Conservation (phyloP, 2,797 vertebrate species). For the Aplochiton taeniatus region DNA sequence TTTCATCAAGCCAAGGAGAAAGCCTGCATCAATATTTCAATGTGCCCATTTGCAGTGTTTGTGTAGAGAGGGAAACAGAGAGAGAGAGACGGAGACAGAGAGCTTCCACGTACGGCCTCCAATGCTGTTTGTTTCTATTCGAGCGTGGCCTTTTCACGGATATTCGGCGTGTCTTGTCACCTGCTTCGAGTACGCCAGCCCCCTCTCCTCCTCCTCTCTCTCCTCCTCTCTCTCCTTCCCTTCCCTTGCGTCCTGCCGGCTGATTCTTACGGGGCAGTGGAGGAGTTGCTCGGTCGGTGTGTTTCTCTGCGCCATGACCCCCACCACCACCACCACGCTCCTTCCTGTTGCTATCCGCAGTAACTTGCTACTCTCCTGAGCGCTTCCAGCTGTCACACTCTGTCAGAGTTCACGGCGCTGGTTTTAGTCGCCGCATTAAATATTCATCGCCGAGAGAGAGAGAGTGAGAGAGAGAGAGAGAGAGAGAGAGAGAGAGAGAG, state of each 20-base stretch:
- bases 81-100: background rate
- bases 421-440: conserved; percentile 91
- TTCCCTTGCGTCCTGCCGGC: too few relatives aligned
- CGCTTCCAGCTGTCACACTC: conserved; percentile 87
- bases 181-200: background rate
- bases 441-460: conserved; percentile 82
- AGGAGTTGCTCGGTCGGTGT: too few relatives aligned
- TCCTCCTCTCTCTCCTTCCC: background rate
- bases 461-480: too few relatives aligned
- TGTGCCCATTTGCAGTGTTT: conserved; percentile 45
- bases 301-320: too few relatives aligned
- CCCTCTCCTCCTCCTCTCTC: background rate
- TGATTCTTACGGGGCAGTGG: background rate
- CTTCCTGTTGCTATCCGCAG: conserved; percentile 57
- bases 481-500: too few relatives aligned
- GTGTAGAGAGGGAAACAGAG: conserved; percentile 24
- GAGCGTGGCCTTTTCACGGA: too few relatives aligned
- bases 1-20: conserved; percentile 78
- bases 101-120: too few relatives aligned
- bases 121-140: too few relatives aligned
- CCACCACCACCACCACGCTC: conserved; percentile 16
- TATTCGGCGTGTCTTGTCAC: too few relatives aligned
- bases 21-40: conserved; percentile 86
- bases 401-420: conserved; percentile 82
- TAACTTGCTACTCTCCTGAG: conserved; percentile 71